Base-by-base conservation (phyloP, 2,888 invertebrate species). In the Eilema sororculum region DNA sequence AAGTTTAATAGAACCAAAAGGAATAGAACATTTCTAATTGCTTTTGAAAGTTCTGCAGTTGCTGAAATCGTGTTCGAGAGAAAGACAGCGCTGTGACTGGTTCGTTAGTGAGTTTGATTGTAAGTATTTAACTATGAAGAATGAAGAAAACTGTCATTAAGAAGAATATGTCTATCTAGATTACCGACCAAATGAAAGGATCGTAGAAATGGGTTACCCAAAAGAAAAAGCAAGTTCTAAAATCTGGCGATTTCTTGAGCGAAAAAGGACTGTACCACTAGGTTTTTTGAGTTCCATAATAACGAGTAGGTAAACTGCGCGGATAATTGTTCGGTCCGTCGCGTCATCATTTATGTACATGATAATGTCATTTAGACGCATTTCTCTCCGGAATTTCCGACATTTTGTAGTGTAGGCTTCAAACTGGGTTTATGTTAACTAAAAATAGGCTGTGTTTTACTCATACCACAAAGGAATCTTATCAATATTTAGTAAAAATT, bases 11-110 rank as follows among this genome's bases (percentile, higher is more conserved):
- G 67, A 73, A 70, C 61, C 71, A 65, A 28, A 73, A 80, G 75
- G 75, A 75, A 81, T 77, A 77, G 81, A 79, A 81, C 77, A 74
- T 79, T 78, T 72, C 78, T 87, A 84, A 87, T 85, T 87, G 80
- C 82, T 80, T 79, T 73, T 62, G 41, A 73, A 79, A 84, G 80
- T 84, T 83, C 68, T 65, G 68, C 72, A 67, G 75, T 61, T 59
- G 71, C 71, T 68, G 65, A 69, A 82, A 75, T 77, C 78, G 78
- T 78, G 78, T 83, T 78, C 68, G 59, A 33, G 63, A 57, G 60
- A 74, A 73, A 75, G 67, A 75, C 79, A 83, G 81, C 75, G 74
- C 77, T 79, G 62, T 64, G 70, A 77, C 69, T 69, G 65, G 68
- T 83, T 84, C 76, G 73, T 83, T 80, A 80, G 71, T 56, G 68